Evolutionary conservation across 30 jellyfish, hydroid and myxozoan species (phyloP), one percentile per base, ranked within the genome.

Genomic region (Cassiopea andromeda): DNA sequence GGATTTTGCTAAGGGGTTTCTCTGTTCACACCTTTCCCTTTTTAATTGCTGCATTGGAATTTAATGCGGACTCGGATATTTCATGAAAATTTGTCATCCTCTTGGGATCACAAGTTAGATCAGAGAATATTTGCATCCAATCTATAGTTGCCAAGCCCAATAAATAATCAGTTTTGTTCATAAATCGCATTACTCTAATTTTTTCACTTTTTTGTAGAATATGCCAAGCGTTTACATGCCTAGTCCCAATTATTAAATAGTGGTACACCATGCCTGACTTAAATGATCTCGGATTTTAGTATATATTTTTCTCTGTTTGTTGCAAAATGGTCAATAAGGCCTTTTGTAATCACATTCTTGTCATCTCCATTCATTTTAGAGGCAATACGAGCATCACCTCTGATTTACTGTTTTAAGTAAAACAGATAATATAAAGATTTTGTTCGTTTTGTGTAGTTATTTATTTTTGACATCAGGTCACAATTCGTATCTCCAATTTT

Each of bases 1-100:
- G 72, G 86, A 68, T 77, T 77, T 45, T 45, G 57, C 86, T 7
- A 77, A 4, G 86, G 86, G 86, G 71, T 68, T 18, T 48, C 71
- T 77, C 86, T 68, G 86, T 72, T 4, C 73, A 38, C 57, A 77
- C 86, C 86, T 77, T 77, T 17, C 86, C 46, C 71, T 77, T 77
- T 77, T 72, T 77, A 9, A 77, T n/a, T 45, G 86, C 6, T 77
- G 86, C 86, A 44, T 77, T 70, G 60, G 44, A 77, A 77, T 77
- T 77, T 77, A 77, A 72, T 72, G 60, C n/a, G 46, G 86, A 45
- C 60, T 77, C 71, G n/a, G 49, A 45, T 77, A 10, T 77, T 48
- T 77, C 86, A 77, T 77, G 72, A 68, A 77, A 77, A 9, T 27
- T 68, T 77, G 86, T 68, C 86, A 77, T 77, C 71, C 60, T 49